phyloP scores from a whole-genome alignment of 2,888 invertebrate species.

The Mythimna ferrago region DNA sequence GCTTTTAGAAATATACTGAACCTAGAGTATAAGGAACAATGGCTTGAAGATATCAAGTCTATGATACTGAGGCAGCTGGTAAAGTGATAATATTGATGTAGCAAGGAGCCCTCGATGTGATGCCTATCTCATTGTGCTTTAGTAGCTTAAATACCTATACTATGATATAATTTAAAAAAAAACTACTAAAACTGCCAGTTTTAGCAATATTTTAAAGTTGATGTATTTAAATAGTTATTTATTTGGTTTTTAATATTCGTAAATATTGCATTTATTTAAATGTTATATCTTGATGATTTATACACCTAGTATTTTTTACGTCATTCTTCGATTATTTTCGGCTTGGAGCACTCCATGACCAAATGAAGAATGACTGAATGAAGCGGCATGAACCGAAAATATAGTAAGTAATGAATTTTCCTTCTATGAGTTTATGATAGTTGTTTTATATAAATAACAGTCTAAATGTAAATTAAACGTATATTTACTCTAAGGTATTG shows the following conservation, averaged over 20 bases:
- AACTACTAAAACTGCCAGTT: constrained; percentile 41
- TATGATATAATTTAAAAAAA: constrained; percentile 1
- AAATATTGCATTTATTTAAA: constrained; percentile 41
- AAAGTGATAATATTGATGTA: constrained; percentile 68
- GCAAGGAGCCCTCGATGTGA: background rate
- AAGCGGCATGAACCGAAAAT: background rate
- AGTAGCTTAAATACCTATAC: constrained; percentile 26
- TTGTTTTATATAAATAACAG: constrained; percentile 27
- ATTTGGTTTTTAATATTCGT: constrained; percentile 22
- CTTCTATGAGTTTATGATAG: constrained; percentile 20
- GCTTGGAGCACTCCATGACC: background rate
- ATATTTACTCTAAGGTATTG: constrained; percentile 36
- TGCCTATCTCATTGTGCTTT: constrained; percentile 31
- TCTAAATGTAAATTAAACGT: constrained; percentile 36
- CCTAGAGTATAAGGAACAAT: constrained; percentile 88
- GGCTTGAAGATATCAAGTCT: constrained; percentile 89
- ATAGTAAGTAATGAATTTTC: constrained; percentile 28
- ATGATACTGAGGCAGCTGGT: constrained; percentile 84
- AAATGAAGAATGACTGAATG: background rate
- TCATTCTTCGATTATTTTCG: constrained; percentile 25
- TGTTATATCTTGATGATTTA: constrained; percentile 13
- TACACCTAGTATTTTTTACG: constrained; percentile 24
- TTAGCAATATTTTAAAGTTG: constrained; percentile 27
- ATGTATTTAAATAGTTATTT: constrained; percentile 37
- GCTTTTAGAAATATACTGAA: constrained; percentile 88